Evolutionary conservation across 2,113 vertebrate genomes (phyloP).

Genomic region (Cygnus buccinator): DNA sequence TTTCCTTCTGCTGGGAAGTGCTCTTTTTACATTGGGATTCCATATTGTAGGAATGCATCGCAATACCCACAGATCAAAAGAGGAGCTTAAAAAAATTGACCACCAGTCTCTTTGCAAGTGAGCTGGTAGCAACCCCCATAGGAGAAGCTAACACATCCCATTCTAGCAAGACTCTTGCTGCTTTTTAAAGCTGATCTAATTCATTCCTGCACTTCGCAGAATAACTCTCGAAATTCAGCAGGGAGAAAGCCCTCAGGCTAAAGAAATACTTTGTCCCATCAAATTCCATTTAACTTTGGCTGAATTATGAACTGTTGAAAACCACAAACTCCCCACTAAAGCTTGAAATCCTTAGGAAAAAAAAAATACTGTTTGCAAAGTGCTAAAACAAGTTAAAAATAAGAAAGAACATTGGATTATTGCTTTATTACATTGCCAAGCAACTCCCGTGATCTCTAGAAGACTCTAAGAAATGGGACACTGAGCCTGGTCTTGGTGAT

Average conservation of each 20-base stretch:
- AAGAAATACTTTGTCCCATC: neutral
- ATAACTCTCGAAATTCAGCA: neutral
- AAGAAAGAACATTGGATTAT: accelerated
- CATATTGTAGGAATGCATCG: neutral
- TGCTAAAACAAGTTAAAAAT: neutral
- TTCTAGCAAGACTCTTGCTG: neutral
- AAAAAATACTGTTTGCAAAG: neutral
- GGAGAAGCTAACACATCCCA: neutral
- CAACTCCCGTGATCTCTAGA: neutral
- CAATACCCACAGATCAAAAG: neutral
- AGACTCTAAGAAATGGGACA: accelerated
- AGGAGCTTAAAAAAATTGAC: neutral
- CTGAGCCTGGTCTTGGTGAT: neutral
- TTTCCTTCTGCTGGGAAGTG: neutral
- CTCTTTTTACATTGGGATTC: neutral
- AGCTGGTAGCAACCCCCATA: neutral
- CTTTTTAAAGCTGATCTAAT: neutral
- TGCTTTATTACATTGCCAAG: neutral
- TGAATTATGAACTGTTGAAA: neutral
- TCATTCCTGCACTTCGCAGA: neutral
- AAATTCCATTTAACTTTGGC: conserved; percentile 4
- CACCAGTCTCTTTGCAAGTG: neutral
- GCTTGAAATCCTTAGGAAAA: neutral
- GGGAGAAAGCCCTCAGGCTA: neutral
- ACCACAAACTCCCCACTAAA: neutral